Evolutionary conservation across 1,140 invertebrate genomes (phyloP).

Genomic region (Neodiprion virginianus): DNA sequence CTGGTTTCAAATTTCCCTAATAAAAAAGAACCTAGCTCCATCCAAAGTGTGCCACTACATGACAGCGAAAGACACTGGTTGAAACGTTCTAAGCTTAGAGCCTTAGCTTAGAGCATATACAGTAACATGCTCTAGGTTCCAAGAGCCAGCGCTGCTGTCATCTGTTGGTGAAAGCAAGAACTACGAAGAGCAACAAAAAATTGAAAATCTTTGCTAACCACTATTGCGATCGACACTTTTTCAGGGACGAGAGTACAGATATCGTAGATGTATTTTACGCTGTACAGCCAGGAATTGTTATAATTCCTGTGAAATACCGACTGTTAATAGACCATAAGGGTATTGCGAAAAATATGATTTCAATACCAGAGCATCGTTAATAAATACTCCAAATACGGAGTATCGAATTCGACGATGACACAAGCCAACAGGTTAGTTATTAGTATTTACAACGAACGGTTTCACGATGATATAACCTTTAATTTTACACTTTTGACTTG

Average conservation of each 20-base stretch:
- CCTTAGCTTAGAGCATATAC: too few species aligned
- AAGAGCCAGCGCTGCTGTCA: neutral
- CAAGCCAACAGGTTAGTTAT: constrained; percentile 41
- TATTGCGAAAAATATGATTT: neutral
- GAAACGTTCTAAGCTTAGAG: neutral
- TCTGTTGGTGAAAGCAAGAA: neutral
- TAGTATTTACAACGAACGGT: constrained; percentile 22
- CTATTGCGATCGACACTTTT: neutral
- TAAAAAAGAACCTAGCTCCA: too few species aligned
- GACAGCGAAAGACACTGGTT: too few species aligned
- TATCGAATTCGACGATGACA: constrained; percentile 32
- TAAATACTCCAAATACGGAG: neutral
- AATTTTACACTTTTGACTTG: constrained; percentile 6
- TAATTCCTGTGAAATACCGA: neutral
- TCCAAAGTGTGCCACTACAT: too few species aligned
- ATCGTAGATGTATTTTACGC: neutral
- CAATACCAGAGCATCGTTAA: too few species aligned
- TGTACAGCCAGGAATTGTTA: neutral
- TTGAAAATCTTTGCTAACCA: neutral
- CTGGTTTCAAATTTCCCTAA: too few species aligned
- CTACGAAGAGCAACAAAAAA: neutral
- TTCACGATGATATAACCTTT: constrained; percentile 23
- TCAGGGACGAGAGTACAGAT: neutral
- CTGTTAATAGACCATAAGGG: neutral
- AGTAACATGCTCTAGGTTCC: too few species aligned